phyloP scores from a whole-genome alignment of 2,113 vertebrate genomes.

The Dicerorhinus sumatrensis region DNA sequence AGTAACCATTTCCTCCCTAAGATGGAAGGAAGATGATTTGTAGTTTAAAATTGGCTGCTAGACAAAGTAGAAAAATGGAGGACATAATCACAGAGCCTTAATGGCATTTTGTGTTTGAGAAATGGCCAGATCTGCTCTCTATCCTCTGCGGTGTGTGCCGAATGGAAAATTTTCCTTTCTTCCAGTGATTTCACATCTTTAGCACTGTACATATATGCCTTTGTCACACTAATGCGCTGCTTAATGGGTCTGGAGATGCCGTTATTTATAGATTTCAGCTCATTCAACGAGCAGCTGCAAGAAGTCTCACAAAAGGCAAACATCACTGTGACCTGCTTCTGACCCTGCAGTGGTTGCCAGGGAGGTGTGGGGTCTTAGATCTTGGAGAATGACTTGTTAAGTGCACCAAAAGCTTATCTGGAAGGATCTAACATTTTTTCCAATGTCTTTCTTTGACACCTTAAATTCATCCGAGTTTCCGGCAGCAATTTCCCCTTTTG shows the following conservation, averaged over 20 bases:
- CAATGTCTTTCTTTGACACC: neutral
- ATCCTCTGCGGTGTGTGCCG: neutral
- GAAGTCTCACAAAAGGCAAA: constrained; percentile 75
- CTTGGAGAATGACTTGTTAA: constrained; percentile 64
- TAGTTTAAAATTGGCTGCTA: constrained; percentile 73
- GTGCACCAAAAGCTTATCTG: constrained; percentile 61
- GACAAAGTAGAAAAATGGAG: constrained; percentile 70
- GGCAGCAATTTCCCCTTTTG: constrained; percentile 49
- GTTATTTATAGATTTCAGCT: constrained; percentile 84
- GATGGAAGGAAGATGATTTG: constrained; percentile 71
- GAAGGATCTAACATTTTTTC: constrained; percentile 69
- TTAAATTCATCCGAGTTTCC: constrained; percentile 71
- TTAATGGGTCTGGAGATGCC: constrained; percentile 81
- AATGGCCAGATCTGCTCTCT: constrained; percentile 77
- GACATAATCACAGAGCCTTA: constrained; percentile 73
- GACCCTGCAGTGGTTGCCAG: constrained; percentile 47
- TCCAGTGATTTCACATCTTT: constrained; percentile 76
- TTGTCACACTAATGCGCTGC: constrained; percentile 77
- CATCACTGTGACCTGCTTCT: constrained; percentile 70
- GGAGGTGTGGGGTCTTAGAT: constrained; percentile 65
- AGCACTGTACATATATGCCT: constrained; percentile 70
- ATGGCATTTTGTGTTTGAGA: constrained; percentile 78
- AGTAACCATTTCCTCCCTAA: constrained; percentile 58
- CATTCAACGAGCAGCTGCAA: constrained; percentile 79
- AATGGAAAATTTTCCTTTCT: constrained; percentile 69